A percentile compares a stretch with the other conserved stretches of the same genome.
Evolutionary conservation across 2,888 invertebrate genomes (phyloP).

Genomic region (Ormyrus nitidulus): DNA sequence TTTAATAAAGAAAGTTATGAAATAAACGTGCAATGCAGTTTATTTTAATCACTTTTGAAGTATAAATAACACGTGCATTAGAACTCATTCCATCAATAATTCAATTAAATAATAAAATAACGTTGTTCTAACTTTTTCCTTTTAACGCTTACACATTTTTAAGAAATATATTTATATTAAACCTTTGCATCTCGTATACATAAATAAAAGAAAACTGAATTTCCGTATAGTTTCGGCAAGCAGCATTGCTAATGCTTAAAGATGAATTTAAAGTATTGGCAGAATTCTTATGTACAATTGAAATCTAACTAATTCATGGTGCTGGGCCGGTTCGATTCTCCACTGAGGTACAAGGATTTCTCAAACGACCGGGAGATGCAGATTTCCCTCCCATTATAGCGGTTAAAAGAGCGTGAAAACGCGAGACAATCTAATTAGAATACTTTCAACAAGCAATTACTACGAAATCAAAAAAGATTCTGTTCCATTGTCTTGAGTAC

Average conservation of each 20-base stretch:
- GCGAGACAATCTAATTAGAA: slow-evolving; percentile 25
- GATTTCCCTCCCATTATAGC: slow-evolving; percentile 4
- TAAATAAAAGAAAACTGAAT: slow-evolving; percentile 32
- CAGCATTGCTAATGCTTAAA: slow-evolving; percentile 30
- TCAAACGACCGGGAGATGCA: background rate
- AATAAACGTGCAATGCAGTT: too few species aligned
- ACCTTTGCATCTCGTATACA: background rate
- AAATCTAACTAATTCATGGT: slow-evolving; percentile 25
- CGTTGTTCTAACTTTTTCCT: too few species aligned
- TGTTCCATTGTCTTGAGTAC: too few species aligned
- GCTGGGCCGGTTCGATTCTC: slow-evolving; percentile 46
- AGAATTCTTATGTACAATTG: background rate
- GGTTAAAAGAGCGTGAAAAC: slow-evolving; percentile 38
- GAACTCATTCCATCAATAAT: too few species aligned
- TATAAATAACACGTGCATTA: too few species aligned
- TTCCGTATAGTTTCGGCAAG: slow-evolving; percentile 14
- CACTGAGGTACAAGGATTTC: slow-evolving; percentile 14
- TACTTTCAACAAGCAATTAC: background rate
- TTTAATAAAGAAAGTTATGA: too few species aligned
- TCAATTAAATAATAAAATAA: too few species aligned
- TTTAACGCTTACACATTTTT: too few species aligned
- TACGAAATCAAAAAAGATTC: too few species aligned
- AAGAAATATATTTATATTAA: background rate
- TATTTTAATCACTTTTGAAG: too few species aligned
- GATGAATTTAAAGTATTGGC: background rate